Evolutionary conservation across 2,797 vertebrate genomes (phyloP).

Genomic region (Carcharodon carcharias): DNA sequence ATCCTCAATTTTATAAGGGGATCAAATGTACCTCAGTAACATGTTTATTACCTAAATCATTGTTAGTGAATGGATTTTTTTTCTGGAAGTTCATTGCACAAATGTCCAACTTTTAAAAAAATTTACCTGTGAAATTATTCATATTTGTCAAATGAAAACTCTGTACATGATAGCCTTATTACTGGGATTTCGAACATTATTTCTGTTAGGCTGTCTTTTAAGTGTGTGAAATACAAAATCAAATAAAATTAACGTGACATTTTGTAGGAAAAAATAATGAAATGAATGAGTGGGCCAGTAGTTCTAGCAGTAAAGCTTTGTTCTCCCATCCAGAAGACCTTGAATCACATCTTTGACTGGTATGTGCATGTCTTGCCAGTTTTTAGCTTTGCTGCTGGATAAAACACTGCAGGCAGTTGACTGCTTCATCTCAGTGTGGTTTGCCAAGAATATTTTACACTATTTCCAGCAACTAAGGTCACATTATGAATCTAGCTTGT

Average conservation of each 20-base stretch:
- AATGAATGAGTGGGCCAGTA: neutral
- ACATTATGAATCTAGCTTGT: constrained; percentile 5
- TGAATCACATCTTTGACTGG: constrained; percentile 7
- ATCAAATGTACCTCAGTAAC: neutral
- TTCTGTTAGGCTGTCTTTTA: neutral
- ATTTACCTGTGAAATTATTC: neutral
- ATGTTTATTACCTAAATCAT: neutral
- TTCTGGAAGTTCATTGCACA: neutral
- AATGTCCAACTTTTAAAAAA: neutral
- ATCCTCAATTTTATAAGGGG: neutral
- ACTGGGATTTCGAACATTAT: neutral
- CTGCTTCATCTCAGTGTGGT: neutral
- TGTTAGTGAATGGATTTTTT: neutral
- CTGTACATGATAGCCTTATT: neutral
- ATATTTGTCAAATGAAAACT: neutral
- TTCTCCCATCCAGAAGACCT: constrained; percentile 8
- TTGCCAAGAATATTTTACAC: constrained; percentile 12
- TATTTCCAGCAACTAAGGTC: constrained; percentile 6
- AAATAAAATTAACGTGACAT: neutral
- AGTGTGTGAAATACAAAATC: neutral
- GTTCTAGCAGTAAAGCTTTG: neutral
- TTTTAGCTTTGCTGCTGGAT: constrained; percentile 29
- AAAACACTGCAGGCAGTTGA: neutral
- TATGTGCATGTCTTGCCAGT: constrained; percentile 30
- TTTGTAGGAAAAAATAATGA: neutral